A percentile compares a stretch with the other conserved stretches of the same genome.
phyloP scores from a whole-genome alignment of 2,888 invertebrate species.

The Strigamia maritima region DNA sequence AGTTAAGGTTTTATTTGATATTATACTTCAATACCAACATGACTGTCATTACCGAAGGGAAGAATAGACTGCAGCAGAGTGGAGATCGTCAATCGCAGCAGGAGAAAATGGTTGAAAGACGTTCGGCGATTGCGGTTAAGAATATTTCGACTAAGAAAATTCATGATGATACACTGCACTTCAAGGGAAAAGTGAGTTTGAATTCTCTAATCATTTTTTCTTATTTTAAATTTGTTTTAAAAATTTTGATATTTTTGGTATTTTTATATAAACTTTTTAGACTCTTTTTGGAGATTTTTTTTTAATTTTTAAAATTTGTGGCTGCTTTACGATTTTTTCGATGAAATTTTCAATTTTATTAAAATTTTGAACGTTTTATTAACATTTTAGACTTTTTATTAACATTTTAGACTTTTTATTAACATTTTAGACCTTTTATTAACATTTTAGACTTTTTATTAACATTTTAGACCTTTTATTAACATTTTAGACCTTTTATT shows the following conservation, averaged over 20 bases:
- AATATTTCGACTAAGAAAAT: background rate
- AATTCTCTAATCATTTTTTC: background rate
- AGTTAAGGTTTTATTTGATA: background rate
- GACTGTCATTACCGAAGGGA: constrained; percentile 1
- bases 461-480: no score
- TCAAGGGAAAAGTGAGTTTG: background rate
- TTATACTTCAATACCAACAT: background rate
- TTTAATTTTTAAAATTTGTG: no score
- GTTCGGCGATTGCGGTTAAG: background rate
- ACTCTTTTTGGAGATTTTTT: no score
- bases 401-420: no score
- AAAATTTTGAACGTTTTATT: no score
- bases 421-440: no score
- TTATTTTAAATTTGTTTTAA: background rate
- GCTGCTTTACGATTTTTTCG: no score
- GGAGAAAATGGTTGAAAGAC: background rate
- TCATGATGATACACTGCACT: background rate
- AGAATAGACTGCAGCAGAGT: background rate
- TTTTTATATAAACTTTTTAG: no score
- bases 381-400: no score
- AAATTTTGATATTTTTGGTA: background rate
- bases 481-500: no score
- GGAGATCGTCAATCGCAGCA: background rate
- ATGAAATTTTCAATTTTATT: no score
- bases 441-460: no score